Evolutionary conservation across 1,140 invertebrate species (phyloP).

Genomic region (Euura saliciscinereae): DNA sequence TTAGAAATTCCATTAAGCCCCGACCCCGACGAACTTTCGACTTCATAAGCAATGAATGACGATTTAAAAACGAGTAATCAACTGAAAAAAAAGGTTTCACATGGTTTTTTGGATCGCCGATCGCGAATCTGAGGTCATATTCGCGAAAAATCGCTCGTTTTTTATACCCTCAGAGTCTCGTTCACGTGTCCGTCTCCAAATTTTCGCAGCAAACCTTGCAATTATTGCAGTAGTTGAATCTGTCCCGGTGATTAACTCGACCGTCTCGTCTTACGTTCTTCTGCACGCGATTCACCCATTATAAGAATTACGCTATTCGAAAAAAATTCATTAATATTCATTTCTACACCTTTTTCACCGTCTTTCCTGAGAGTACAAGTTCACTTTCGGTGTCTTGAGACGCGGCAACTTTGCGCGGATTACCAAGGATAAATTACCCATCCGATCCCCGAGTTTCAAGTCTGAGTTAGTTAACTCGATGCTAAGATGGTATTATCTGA

Average conservation of each 20-base stretch:
- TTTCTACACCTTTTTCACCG: too few relatives aligned
- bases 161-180: background rate
- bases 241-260: background rate
- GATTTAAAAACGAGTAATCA: too few relatives aligned
- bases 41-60: background rate
- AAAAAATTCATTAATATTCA: too few relatives aligned
- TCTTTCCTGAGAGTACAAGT: background rate
- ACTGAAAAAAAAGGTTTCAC: too few relatives aligned
- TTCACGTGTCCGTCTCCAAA: background rate
- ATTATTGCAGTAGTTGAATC: background rate
- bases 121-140: too few relatives aligned
- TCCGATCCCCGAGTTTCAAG: background rate
- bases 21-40: background rate
- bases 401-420: background rate
- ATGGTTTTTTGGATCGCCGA: too few relatives aligned
- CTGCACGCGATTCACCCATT: too few relatives aligned
- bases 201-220: background rate
- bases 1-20: background rate
- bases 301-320: too few relatives aligned
- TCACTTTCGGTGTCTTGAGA: background rate
- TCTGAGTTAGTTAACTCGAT: slow-evolving; percentile 16
- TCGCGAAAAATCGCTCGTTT: background rate
- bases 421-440: background rate
- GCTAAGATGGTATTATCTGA: slow-evolving; percentile 24
- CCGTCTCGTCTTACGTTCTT: background rate